These are phyloP conservation scores for Phlogophora meticulosa DNA, from an alignment of 2,888 invertebrate genomes.

Conservation along the genomic window DNA sequence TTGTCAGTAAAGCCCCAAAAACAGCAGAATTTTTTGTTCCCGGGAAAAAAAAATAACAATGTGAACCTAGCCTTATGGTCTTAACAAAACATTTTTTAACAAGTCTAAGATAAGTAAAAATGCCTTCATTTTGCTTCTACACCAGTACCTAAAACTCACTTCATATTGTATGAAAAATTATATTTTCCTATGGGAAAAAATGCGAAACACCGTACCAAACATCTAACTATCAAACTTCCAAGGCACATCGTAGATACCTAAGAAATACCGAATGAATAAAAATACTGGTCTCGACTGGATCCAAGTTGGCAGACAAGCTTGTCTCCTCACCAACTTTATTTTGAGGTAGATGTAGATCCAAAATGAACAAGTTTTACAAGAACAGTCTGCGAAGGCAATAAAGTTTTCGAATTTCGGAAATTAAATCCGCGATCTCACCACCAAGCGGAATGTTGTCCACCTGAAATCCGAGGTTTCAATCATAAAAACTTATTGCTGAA, in stretches of 20 bases:
- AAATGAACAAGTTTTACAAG: conserved; percentile 79
- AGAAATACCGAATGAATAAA: conserved; percentile 63
- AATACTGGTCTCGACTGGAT: conserved; percentile 52
- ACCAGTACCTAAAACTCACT: no score
- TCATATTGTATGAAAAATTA: conserved; percentile 24
- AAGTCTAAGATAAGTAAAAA: no score
- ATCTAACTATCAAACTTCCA: conserved; percentile 39
- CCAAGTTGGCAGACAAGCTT: conserved; percentile 57
- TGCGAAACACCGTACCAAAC: conserved; percentile 24
- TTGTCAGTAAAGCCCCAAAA: no score
- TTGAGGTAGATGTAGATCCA: conserved; percentile 71
- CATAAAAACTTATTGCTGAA: conserved; percentile 67
- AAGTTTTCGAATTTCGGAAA: conserved; percentile 75
- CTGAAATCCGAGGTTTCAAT: conserved; percentile 70
- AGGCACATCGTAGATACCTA: conserved; percentile 30
- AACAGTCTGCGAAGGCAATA: conserved; percentile 76
- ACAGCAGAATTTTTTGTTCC: no score
- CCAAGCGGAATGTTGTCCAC: conserved; percentile 72
- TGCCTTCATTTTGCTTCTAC: no score
- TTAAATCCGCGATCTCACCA: conserved; percentile 73
- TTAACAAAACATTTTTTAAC: no score
- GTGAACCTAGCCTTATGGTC: no score
- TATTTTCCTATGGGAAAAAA: conserved; percentile 15
- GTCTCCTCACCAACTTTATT: conserved; percentile 72
- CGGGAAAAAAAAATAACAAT: no score